Evolutionary conservation across 2,113 vertebrate species (phyloP), one percentile per base, ranked within the genome.

Genomic region (Cairina moschata): DNA sequence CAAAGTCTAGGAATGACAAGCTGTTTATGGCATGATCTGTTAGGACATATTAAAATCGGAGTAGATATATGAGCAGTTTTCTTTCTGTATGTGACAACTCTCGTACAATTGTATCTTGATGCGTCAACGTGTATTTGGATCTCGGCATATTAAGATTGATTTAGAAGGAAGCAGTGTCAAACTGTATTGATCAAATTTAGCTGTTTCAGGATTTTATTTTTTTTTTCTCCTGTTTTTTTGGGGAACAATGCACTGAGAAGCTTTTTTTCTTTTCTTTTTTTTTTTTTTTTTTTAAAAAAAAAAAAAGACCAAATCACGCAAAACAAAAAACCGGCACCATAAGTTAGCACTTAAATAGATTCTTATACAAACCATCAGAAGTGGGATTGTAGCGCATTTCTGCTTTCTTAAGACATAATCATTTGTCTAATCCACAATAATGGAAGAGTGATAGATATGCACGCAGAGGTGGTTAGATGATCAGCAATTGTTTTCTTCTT

Each of bases 401-500:
- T 94, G 22, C 42, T 88, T 94, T 88, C 58, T 82, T 56, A 50
- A 54, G 88, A 62, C 14, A 14, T 75, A 75, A 81, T 79, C 1
- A 12, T 48, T 66, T 42, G 31, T 88, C 44, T 96, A 58, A 85
- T 62, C 21, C 66, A 32, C 75, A 83, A 5, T 80, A 95, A 71
- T 46, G 77, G 38, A 78, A 42, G 66, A 81, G 21, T 31, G 44
- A 3, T 68, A 89, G 48, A 48, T 73, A 50, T 5, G 40, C n/a
- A 69, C 29, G 20, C 28, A 36, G 91, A 88, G 16, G 65, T 56
- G 40, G 54, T 72, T 86, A 68, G 88, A 75, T 90, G 73, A 84
- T 93, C 89, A 89, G 73, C 81, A 94, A 96, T 82, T 92, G 72
- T 86, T 94, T 91, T 91, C 83, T 82, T 92, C 62, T 72, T 72